Conservation (phyloP, 2,113 vertebrate genomes). For the Zapornia atra region DNA sequence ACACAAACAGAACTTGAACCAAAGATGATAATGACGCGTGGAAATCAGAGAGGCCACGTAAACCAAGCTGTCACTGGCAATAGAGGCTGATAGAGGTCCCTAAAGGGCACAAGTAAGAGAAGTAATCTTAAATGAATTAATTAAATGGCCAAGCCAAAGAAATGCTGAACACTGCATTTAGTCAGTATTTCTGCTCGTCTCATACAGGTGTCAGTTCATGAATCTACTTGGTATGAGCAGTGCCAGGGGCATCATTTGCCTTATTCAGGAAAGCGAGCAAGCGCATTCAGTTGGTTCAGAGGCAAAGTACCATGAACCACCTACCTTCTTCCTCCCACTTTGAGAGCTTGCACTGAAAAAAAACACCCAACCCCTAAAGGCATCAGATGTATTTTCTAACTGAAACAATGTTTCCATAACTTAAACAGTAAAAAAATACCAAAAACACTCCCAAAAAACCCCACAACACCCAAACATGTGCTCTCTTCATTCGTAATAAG, state of each 20-base stretch:
- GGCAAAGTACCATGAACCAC: not conserved
- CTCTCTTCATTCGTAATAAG: not conserved
- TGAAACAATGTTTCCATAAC: not conserved
- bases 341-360: not conserved
- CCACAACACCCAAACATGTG: not conserved
- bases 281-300: not conserved
- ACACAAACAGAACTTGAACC: not conserved
- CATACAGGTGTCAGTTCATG: not conserved
- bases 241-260: not conserved
- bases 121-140: not conserved
- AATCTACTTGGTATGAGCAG: not conserved
- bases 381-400: not conserved
- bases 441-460: too few species aligned
- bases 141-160: not conserved
- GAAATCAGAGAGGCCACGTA: not conserved
- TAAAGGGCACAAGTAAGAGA: not conserved
- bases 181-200: not conserved
- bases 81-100: not conserved
- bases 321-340: not conserved
- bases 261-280: not conserved
- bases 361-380: not conserved
- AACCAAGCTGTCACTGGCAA: not conserved
- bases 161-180: not conserved
- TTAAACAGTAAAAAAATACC: not conserved
- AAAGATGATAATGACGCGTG: accelerated